These are phyloP conservation scores for Ceyx melanurus DNA, from an alignment of 2,113 vertebrate genomes.

Conservation along the genomic window DNA sequence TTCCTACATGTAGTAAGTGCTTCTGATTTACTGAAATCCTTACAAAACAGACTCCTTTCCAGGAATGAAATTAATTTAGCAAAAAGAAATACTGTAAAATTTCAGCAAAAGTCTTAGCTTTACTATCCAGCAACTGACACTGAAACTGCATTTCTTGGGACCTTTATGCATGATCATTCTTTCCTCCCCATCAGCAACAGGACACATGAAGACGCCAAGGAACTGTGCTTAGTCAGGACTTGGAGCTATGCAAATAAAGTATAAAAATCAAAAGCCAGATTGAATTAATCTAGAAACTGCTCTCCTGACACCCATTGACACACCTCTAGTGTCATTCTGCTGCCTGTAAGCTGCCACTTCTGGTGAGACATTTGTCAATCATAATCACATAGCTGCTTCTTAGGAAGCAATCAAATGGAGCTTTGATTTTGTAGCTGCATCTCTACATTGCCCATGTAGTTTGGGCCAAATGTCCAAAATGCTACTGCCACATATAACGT, in stretches of 20 bases:
- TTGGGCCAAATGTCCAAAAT: background rate
- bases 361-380: conserved; percentile 7
- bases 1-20: background rate
- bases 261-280: background rate
- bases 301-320: background rate
- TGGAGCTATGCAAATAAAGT: background rate
- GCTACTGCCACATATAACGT: background rate
- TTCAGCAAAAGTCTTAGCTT: background rate
- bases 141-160: background rate
- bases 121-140: background rate
- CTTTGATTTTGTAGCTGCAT: background rate
- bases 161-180: background rate
- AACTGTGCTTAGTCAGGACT: background rate
- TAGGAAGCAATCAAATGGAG: background rate
- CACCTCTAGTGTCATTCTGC: background rate
- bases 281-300: background rate
- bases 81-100: background rate
- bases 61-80: background rate
- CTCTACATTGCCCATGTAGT: background rate
- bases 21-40: conserved; percentile 18
- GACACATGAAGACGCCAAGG: background rate
- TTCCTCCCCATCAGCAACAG: background rate
- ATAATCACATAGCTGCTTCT: background rate
- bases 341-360: conserved; percentile 7
- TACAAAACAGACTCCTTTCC: background rate